Conservation (phyloP, 2,888 invertebrate species). For the Xylocampa areola region DNA sequence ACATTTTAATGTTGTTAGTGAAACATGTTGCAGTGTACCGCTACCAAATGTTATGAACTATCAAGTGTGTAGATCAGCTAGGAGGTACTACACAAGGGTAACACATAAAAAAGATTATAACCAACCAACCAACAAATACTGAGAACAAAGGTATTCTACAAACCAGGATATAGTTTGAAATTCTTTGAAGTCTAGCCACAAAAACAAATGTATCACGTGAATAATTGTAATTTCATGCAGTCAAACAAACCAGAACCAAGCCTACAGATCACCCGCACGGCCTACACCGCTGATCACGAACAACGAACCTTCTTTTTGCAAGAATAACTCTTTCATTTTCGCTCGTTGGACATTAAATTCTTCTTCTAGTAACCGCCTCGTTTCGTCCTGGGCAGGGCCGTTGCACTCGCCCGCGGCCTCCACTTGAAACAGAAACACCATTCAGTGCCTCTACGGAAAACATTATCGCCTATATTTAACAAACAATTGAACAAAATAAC, state of each 20-base stretch:
- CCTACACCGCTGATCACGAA: conserved; percentile 55
- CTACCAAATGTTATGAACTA: conserved; percentile 27
- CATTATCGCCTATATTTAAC: conserved; percentile 62
- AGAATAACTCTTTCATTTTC: conserved; percentile 97
- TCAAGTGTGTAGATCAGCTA: conserved; percentile 17
- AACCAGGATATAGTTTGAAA: conserved; percentile 13
- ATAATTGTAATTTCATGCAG: conserved; percentile 47
- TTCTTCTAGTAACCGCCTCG: conserved; percentile 91
- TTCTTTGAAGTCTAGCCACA: conserved; percentile 25
- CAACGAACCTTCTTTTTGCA: conserved; percentile 96
- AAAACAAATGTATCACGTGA: conserved; percentile 39
- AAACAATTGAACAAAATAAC: conserved; percentile 70
- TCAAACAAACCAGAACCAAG: conserved; percentile 54
- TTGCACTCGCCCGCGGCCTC: conserved; percentile 71
- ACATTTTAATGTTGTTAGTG: conserved; percentile 8
- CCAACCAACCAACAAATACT: conserved; percentile 13
- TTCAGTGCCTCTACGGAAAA: conserved; percentile 77
- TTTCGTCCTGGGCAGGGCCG: conserved; percentile 69
- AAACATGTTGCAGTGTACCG: conserved; percentile 7
- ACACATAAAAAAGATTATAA: conserved; percentile 15
- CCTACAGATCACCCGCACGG: conserved; percentile 49
- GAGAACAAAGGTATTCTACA: conserved; percentile 36
- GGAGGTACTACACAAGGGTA: conserved; percentile 14
- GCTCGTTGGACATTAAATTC: conserved; percentile 97
- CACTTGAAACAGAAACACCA: conserved; percentile 86